Conservation (phyloP, 1,140 invertebrate species). For the Dreissena rostriformis region DNA sequence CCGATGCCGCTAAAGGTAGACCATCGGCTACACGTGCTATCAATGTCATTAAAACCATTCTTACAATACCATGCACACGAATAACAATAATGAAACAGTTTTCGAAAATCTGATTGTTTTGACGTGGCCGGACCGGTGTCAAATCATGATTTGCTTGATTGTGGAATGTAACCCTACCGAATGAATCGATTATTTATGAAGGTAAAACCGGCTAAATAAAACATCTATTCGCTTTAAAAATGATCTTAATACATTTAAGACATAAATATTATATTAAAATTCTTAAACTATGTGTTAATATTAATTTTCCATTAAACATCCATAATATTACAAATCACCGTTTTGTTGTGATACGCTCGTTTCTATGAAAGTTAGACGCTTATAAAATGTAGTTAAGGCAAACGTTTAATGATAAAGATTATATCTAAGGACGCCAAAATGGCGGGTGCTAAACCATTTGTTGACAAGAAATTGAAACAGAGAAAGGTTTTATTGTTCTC, state of each 20-base stretch:
- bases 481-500: constrained; percentile 77
- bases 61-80: background rate
- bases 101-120: constrained; percentile 19
- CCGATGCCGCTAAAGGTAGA: constrained; percentile 96
- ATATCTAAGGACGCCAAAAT: constrained; percentile 59
- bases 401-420: constrained; percentile 7
- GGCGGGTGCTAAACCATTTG: constrained; percentile 72
- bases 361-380: too few species aligned
- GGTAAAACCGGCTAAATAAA: too few species aligned
- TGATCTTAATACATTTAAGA: too few species aligned
- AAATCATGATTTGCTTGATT: constrained; percentile 42
- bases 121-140: constrained; percentile 49
- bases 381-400: background rate
- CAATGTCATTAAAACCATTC: constrained; percentile 98
- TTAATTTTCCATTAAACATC: too few species aligned
- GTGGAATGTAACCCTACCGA: too few species aligned
- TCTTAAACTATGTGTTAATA: too few species aligned
- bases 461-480: constrained; percentile 75
- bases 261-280: too few species aligned
- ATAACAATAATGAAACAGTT: background rate
- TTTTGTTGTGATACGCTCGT: too few species aligned
- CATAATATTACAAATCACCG: too few species aligned
- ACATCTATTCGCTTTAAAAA: too few species aligned
- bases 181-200: too few species aligned
- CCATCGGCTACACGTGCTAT: constrained; percentile 97